Evolutionary conservation across 2,888 invertebrate genomes (phyloP).

Genomic region (Amphimallon solstitiale): DNA sequence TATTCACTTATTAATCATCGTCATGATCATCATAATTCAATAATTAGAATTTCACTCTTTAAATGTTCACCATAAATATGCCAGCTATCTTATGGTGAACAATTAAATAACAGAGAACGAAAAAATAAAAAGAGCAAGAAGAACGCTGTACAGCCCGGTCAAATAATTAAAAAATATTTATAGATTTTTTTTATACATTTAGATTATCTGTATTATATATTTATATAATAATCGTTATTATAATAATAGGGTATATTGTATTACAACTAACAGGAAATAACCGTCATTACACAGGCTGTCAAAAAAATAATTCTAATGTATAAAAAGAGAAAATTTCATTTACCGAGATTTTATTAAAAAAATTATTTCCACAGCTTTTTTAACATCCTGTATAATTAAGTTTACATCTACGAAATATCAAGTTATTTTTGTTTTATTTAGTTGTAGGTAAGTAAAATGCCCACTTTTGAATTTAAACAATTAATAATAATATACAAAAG

Average conservation of each 20-base stretch:
- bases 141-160: constrained; percentile 48
- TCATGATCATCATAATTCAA: too few species aligned
- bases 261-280: constrained; percentile 25
- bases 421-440: constrained; percentile 23
- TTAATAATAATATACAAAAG: background rate
- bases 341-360: constrained; percentile 1
- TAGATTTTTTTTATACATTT: constrained; percentile 36
- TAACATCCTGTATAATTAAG: constrained; percentile 35
- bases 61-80: constrained; percentile 34
- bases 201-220: constrained; percentile 14
- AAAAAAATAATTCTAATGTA: constrained; percentile 14
- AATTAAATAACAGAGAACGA: constrained; percentile 32
- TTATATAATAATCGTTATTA: too few species aligned
- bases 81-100: constrained; percentile 34
- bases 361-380: constrained; percentile 8
- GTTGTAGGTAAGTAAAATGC: too few species aligned
- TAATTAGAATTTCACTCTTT: constrained; percentile 11
- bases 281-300: constrained; percentile 29
- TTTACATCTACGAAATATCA: constrained; percentile 37
- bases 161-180: constrained; percentile 47
- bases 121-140: background rate
- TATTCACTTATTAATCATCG: too few species aligned
- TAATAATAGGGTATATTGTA: background rate
- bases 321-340: background rate
- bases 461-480: background rate